Conservation (phyloP, 2,797 vertebrate genomes). For the Valencia hispanica region DNA sequence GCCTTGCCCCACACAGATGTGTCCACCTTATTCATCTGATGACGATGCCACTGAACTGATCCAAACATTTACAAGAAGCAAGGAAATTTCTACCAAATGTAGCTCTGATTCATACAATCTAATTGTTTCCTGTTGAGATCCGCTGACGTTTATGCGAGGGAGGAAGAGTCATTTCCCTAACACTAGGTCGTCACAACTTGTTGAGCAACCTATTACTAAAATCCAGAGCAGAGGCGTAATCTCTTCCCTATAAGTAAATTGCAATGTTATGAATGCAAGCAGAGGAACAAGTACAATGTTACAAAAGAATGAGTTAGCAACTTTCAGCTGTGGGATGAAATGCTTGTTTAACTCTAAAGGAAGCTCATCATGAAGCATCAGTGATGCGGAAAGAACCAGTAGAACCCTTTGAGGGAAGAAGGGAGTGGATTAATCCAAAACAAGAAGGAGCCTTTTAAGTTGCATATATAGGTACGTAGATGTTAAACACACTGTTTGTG, state of each 20-base stretch:
- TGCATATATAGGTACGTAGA: slow-evolving; percentile 84
- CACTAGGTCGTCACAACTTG: slow-evolving; percentile 46
- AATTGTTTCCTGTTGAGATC: slow-evolving; percentile 58
- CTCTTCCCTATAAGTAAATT: slow-evolving; percentile 8
- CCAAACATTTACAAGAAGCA: slow-evolving; percentile 65
- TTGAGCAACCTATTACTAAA: slow-evolving; percentile 41
- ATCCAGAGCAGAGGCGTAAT: slow-evolving; percentile 25
- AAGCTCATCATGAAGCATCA: slow-evolving; percentile 62
- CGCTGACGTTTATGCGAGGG: slow-evolving; percentile 55
- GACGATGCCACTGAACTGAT: slow-evolving; percentile 47
- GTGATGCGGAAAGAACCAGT: slow-evolving; percentile 72
- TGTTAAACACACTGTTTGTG: slow-evolving; percentile 59
- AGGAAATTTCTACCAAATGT: slow-evolving; percentile 53
- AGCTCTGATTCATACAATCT: slow-evolving; percentile 68
- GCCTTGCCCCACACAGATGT: slow-evolving; percentile 63
- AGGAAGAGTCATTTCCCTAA: slow-evolving; percentile 31
- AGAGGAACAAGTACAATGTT: slow-evolving; percentile 11
- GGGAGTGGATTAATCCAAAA: slow-evolving; percentile 76
- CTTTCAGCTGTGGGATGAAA: slow-evolving; percentile 56
- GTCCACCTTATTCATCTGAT: slow-evolving; percentile 39
- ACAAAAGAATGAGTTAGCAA: slow-evolving; percentile 36
- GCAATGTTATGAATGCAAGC: slow-evolving; percentile 7
- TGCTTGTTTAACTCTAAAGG: slow-evolving; percentile 56
- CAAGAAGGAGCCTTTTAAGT: slow-evolving; percentile 67
- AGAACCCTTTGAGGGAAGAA: slow-evolving; percentile 43